A percentile compares a stretch with the other conserved stretches of the same genome.
Conservation (phyloP, 2,113 vertebrate species). For the Xyrauchen texanus region DNA sequence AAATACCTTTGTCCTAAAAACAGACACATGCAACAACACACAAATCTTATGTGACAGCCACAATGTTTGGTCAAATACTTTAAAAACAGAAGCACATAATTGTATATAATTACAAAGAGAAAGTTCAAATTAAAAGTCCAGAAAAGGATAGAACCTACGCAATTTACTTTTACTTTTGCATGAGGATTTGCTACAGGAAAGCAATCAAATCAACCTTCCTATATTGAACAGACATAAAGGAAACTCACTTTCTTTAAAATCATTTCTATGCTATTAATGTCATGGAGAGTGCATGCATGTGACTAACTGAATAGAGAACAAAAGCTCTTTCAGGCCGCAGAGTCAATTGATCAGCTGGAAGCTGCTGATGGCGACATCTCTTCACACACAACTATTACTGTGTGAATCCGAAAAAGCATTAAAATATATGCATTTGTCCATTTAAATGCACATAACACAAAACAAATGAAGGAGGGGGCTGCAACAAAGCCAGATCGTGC, state of each 20-base stretch:
- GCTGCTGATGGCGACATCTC: constrained; percentile 39
- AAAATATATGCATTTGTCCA: neutral
- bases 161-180: no score
- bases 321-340: constrained; percentile 46
- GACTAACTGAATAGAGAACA: constrained; percentile 62
- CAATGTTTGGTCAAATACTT: no score
- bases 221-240: no score
- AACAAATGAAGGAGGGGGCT: neutral
- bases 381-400: constrained; percentile 34
- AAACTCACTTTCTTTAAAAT: neutral
- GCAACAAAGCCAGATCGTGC: neutral
- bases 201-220: no score
- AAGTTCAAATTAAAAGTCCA: no score
- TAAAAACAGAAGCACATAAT: no score
- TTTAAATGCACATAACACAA: neutral
- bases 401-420: constrained; percentile 28
- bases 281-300: constrained; percentile 31
- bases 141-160: no score
- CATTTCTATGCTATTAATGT: constrained; percentile 64
- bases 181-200: no score
- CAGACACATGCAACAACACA: no score
- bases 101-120: no score
- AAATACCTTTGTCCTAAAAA: no score
- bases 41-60: no score
- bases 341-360: constrained; percentile 54